These are phyloP conservation scores for Sardinella longiceps DNA, from an alignment of 2,797 vertebrate species.

Conservation along the genomic window DNA sequence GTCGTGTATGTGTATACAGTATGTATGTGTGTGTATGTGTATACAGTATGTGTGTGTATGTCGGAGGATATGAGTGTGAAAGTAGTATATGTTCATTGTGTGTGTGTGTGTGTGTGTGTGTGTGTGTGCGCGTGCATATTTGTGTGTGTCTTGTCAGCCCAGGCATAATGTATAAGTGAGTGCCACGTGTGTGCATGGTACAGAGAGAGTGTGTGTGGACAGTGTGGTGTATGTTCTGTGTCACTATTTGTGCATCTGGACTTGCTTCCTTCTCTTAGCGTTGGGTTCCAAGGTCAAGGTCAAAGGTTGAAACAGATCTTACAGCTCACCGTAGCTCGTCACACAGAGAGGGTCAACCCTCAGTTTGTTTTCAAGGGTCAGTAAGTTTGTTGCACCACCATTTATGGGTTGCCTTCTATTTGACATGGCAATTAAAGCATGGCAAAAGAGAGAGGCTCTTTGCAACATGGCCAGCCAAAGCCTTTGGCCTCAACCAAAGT, in stretches of 20 bases:
- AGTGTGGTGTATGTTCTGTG: neutral
- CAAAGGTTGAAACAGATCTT: neutral
- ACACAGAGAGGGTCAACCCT: neutral
- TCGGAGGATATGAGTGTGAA: too few relatives aligned
- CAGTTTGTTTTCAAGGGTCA: conserved; percentile 15
- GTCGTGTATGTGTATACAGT: too few relatives aligned
- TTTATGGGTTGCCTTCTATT: neutral
- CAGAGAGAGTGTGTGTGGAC: neutral
- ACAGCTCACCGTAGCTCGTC: neutral
- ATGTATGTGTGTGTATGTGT: neutral
- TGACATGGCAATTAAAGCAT: neutral
- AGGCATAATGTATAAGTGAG: neutral
- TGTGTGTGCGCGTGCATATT: neutral
- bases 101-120: neutral
- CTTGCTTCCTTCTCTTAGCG: neutral
- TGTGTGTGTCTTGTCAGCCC: too few relatives aligned
- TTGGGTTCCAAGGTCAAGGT: neutral
- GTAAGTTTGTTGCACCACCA: neutral
- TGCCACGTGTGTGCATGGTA: neutral
- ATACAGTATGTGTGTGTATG: neutral
- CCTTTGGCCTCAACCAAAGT: neutral
- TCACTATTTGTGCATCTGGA: too few relatives aligned
- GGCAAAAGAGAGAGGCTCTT: neutral
- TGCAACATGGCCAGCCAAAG: conserved; percentile 1
- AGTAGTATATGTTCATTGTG: too few relatives aligned